Evolutionary conservation across 2,113 vertebrate genomes (phyloP).

Genomic region (Cinclus cinclus): DNA sequence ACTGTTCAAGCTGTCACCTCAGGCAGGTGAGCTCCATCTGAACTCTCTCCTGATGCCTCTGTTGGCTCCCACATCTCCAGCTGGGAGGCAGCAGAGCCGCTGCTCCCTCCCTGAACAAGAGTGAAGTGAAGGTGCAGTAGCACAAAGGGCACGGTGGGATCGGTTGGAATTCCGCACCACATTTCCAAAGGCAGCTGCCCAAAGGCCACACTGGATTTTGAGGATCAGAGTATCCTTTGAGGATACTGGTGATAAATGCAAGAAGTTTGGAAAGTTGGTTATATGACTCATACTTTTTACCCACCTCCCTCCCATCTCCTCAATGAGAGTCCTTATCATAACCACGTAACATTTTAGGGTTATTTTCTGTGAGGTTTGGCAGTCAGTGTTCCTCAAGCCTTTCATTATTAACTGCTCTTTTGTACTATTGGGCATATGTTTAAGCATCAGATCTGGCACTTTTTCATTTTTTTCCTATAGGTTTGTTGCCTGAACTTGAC

Average conservation of each 20-base stretch:
- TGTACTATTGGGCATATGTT: background rate
- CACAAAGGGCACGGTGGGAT: fast-evolving
- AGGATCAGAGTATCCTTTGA: background rate
- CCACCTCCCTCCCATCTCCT: background rate
- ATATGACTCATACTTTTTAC: background rate
- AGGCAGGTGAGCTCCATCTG: background rate
- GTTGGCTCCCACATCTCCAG: fast-evolving
- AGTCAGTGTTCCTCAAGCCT: background rate
- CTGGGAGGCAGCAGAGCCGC: background rate
- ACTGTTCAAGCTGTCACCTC: background rate
- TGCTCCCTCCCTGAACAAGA: background rate
- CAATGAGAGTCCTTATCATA: background rate
- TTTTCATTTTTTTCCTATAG: background rate
- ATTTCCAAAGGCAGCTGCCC: background rate
- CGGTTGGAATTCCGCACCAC: background rate
- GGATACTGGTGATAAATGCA: background rate
- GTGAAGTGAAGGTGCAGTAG: background rate
- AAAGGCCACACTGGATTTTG: background rate
- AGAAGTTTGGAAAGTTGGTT: background rate
- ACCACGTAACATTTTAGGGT: background rate
- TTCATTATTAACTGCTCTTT: background rate
- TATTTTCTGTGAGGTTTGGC: background rate
- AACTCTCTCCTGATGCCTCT: background rate
- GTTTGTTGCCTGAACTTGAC: background rate
- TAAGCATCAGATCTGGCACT: background rate